phyloP scores from a whole-genome alignment of 2,113 vertebrate species.

The Epinephelus fuscoguttatus region DNA sequence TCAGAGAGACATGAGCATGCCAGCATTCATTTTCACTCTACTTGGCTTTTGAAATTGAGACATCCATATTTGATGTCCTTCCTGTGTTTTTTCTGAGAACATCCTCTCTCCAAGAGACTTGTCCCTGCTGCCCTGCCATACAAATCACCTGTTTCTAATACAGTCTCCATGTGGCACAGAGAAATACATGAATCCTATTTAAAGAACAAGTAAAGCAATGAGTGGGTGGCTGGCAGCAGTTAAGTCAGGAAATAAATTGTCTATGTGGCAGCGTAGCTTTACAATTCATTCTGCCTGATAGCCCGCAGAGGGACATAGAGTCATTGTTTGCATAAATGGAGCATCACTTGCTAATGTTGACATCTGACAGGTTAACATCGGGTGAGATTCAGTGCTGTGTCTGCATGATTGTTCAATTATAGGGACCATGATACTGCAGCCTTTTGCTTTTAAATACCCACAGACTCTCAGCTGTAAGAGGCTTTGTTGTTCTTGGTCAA shows the following conservation, averaged over 20 bases:
- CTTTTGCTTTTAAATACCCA: constrained; percentile 16
- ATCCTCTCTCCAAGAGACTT: background rate
- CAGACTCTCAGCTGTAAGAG: constrained; percentile 34
- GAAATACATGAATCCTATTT: constrained; percentile 62
- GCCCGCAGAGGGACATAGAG: constrained; percentile 15
- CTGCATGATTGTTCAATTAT: constrained; percentile 53
- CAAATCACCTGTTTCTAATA: constrained; percentile 53
- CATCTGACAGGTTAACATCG: constrained; percentile 33
- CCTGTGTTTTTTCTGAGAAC: constrained; percentile 33
- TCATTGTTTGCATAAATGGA: constrained; percentile 44
- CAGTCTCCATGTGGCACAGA: background rate
- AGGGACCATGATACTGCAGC: constrained; percentile 23
- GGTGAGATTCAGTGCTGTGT: constrained; percentile 25
- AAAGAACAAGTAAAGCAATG: constrained; percentile 38
- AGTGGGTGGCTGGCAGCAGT: constrained; percentile 6
- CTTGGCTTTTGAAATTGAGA: constrained; percentile 61
- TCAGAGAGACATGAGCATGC: constrained; percentile 5
- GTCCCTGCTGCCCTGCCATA: constrained; percentile 19
- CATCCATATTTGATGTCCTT: constrained; percentile 78
- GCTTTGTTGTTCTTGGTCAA: constrained; percentile 40
- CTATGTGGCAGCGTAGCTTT: constrained; percentile 20
- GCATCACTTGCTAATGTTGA: constrained; percentile 30
- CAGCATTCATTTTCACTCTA: constrained; percentile 32
- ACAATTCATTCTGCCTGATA: constrained; percentile 24
- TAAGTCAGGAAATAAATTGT: constrained; percentile 50